phyloP scores from a whole-genome alignment of 2,113 vertebrate genomes.

The Pseudorhombus dupliciocellatus region DNA sequence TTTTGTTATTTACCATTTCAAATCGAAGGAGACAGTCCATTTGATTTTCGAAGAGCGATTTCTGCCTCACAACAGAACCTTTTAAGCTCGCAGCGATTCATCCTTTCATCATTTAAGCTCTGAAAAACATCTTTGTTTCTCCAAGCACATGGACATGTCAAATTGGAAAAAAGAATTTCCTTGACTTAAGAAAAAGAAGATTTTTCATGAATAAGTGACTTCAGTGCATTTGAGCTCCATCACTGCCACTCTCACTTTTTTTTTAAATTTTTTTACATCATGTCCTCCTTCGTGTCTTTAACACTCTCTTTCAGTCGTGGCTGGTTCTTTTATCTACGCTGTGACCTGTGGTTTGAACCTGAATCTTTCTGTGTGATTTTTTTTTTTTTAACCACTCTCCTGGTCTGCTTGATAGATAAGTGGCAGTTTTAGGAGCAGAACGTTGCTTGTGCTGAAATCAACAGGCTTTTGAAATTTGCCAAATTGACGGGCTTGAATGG shows the following conservation, averaged over 20 bases:
- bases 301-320: constrained; percentile 27
- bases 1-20: constrained; percentile 16
- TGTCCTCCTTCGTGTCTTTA: constrained; percentile 38
- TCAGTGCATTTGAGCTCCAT: constrained; percentile 32
- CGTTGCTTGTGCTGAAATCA: constrained; percentile 58
- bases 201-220: constrained; percentile 19
- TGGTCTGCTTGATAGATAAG: constrained; percentile 37
- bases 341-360: constrained; percentile 29
- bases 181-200: constrained; percentile 17
- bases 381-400: constrained; percentile 41
- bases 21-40: constrained; percentile 1
- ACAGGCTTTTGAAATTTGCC: constrained; percentile 64
- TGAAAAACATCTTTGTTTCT: constrained; percentile 15
- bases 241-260: constrained; percentile 4
- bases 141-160: constrained; percentile 11
- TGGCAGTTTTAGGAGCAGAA: constrained; percentile 37
- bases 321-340: constrained; percentile 37
- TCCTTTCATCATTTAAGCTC: constrained; percentile 16
- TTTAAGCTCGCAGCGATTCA: constrained; percentile 21
- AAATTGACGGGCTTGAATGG: constrained; percentile 61
- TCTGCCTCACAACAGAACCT: neutral
- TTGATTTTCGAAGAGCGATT: constrained; percentile 1
- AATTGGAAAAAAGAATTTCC: constrained; percentile 35
- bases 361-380: constrained; percentile 25
- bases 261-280: constrained; percentile 28